A percentile compares a stretch with the other conserved stretches of the same genome.
phyloP scores from a whole-genome alignment of 2,888 invertebrate genomes.

The Trissolcus japonicus region DNA sequence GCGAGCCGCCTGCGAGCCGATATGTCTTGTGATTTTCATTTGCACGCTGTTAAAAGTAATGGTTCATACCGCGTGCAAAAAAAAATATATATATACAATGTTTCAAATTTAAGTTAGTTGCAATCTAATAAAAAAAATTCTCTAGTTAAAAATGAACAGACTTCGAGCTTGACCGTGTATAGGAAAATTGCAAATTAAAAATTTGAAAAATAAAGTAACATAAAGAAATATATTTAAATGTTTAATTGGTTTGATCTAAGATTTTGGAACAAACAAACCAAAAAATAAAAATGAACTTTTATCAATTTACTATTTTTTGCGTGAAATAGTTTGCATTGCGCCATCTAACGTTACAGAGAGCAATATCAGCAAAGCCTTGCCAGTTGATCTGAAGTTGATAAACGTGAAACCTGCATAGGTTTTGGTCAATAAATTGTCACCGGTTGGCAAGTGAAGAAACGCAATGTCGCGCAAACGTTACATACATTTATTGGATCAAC shows the following conservation, averaged over 20 bases:
- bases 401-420: not conserved
- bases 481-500: conserved; percentile 5
- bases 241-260: too few relatives aligned
- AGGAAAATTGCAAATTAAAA: too few relatives aligned
- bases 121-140: not conserved
- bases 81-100: not conserved
- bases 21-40: not conserved
- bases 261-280: too few relatives aligned
- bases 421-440: not conserved
- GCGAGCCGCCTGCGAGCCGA: not conserved
- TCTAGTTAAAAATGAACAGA: too few relatives aligned
- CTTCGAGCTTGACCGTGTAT: too few relatives aligned
- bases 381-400: not conserved
- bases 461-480: not conserved
- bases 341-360: not conserved
- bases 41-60: not conserved
- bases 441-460: not conserved
- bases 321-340: not conserved
- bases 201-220: too few relatives aligned
- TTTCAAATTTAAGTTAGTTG: not conserved
- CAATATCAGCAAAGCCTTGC: not conserved
- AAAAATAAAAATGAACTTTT: too few relatives aligned
- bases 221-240: too few relatives aligned
- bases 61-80: not conserved
- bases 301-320: too few relatives aligned